These are phyloP conservation scores for Sebastes trivittatus DNA, from an alignment of 2,797 vertebrate genomes.

Conservation along the genomic window DNA sequence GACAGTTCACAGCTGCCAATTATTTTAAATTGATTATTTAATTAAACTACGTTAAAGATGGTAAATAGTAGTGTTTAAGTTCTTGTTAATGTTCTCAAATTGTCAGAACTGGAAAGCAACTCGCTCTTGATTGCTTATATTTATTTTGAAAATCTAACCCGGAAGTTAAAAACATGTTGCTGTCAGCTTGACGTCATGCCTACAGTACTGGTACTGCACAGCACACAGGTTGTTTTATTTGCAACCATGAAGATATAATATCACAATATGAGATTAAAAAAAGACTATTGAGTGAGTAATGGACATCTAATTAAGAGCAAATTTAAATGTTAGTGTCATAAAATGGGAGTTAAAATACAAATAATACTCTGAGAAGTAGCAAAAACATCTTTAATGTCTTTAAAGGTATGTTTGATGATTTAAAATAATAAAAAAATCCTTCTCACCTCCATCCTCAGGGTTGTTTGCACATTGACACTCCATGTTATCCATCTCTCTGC, in stretches of 20 bases:
- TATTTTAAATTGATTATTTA: neutral
- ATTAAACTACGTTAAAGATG: neutral
- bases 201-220: accelerated
- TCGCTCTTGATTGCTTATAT: neutral
- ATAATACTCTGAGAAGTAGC: neutral
- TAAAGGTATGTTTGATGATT: neutral
- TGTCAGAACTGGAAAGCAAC: neutral
- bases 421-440: neutral
- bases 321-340: neutral
- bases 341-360: accelerated
- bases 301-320: neutral
- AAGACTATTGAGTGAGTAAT: neutral
- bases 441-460: conserved; percentile 59
- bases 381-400: neutral
- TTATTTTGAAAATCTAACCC: conserved; percentile 8
- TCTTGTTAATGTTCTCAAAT: neutral
- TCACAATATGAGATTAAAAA: neutral
- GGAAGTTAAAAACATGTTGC: neutral
- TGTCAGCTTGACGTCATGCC: neutral
- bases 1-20: too few relatives aligned
- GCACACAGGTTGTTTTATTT: too few relatives aligned
- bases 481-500: conserved; percentile 74
- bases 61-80: neutral
- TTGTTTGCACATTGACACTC: conserved; percentile 70
- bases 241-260: neutral